A percentile compares a stretch with the other conserved stretches of the same genome.
phyloP scores from a whole-genome alignment of 92 coral and sea anemone genomes.

The Galaxea fascicularis region DNA sequence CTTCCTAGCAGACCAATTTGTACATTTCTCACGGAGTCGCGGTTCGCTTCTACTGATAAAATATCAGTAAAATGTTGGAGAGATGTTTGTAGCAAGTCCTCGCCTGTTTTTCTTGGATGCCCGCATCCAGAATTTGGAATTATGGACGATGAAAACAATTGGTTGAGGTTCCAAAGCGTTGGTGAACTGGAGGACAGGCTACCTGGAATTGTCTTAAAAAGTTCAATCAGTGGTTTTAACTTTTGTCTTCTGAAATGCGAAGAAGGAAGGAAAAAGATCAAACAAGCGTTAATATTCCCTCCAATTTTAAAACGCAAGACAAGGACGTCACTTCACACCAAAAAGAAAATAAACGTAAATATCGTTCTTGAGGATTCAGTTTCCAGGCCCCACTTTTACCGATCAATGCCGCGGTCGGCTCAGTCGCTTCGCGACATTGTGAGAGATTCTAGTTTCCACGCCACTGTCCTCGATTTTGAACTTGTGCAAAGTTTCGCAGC shows the following conservation, averaged over 20 bases:
- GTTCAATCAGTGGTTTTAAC: conserved; percentile 70
- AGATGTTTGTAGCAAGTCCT: conserved; percentile 55
- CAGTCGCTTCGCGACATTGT: conserved; percentile 72
- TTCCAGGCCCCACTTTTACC: conserved; percentile 88
- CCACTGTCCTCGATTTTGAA: conserved; percentile 87
- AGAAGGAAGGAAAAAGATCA: conserved; percentile 34
- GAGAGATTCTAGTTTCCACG: conserved; percentile 63
- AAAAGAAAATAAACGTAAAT: conserved; percentile 69
- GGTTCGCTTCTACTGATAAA: conserved; percentile 52
- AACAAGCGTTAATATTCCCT: conserved; percentile 85
- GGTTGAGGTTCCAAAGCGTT: conserved; percentile 62
- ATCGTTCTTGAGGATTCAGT: conserved; percentile 90
- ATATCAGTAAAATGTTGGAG: conserved; percentile 66
- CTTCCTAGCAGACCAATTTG: conserved; percentile 63
- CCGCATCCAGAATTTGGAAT: conserved; percentile 73
- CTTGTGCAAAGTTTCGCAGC: conserved; percentile 88
- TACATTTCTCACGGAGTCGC: conserved; percentile 59
- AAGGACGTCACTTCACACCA: conserved; percentile 17
- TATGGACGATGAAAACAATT: conserved; percentile 50
- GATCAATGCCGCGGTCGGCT: conserved; percentile 84
- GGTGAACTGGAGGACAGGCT: conserved; percentile 61
- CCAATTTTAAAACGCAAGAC: conserved; percentile 66
- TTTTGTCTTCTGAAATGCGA: conserved; percentile 81
- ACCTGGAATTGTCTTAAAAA: conserved; percentile 62
- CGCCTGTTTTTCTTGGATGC: conserved; percentile 73